Base-by-base conservation (phyloP, 2,113 vertebrate species). In the Peucedramus taeniatus region DNA sequence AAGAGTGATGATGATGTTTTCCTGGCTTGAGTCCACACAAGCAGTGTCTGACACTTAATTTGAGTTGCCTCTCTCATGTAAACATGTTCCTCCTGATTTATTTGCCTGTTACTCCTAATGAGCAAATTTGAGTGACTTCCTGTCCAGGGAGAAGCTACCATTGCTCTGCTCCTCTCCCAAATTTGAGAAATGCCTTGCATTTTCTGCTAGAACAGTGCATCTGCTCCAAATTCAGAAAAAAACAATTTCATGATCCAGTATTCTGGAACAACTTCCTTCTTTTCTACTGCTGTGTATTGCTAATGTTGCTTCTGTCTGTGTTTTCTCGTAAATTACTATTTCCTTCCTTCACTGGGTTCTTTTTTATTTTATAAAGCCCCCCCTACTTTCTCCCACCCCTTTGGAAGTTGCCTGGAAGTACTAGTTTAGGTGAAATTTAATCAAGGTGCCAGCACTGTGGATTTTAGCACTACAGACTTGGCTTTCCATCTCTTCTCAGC, bases 241-340 rank as follows among this genome's bases (percentile, higher is more conserved):
- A 27, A 39, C 3, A 26, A 33, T 82, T 91, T 78, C 1, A 4
- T 30, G 23, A 30, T n/a, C 0, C 0, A 80, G 3, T 54, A 18
- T 69, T 18, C 39, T 65, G 3, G 13, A 80, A 61, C 31, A 59
- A 20, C 60, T 51, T 70, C 21, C 33, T 91, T n/a, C 19, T 87
- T 81, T 93, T 24, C 54, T 83, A 1, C 51, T 87, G 57, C 14
- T 64, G 13, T 47, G 6, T 61, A 3, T 78, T 83, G 59, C 69
- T 87, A 42, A 17, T 59, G 28, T 64, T 65, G 15, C 27, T 89
- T 87, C 63, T 79, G 11, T 35, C 30, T 78, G 15, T 65, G 20
- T 76, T 87, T 75, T 71, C 56, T 35, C 33, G 54, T 47, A 31
- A 63, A 69, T 57, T 23, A 30, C 13, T 53, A 37, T 74, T 96